Evolutionary conservation across 2,888 invertebrate species (phyloP).

Genomic region (Lasioglossum leucozonium): DNA sequence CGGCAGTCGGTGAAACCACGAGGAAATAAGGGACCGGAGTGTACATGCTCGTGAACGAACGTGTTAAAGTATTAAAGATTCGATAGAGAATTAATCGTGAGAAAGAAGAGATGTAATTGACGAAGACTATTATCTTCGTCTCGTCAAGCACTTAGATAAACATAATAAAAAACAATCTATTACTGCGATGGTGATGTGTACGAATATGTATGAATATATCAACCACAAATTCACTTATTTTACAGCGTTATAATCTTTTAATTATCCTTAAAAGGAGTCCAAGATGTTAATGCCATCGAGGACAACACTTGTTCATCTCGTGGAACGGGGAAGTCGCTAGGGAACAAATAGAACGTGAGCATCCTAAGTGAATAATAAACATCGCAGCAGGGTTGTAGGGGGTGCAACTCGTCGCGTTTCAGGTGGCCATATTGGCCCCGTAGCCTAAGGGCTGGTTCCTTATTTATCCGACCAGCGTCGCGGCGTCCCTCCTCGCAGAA

Average conservation of each 20-base stretch:
- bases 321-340: slow-evolving; percentile 64
- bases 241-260: not conserved
- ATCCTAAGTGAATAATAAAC: slow-evolving; percentile 81
- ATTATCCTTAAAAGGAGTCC: not conserved
- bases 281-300: not conserved
- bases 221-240: not conserved
- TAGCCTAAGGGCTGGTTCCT: slow-evolving; percentile 75
- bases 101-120: not conserved
- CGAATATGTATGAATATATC: too few species aligned
- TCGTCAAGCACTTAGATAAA: not conserved
- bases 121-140: not conserved
- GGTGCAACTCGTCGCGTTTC: slow-evolving; percentile 66
- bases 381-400: slow-evolving; percentile 70
- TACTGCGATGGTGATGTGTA: not conserved
- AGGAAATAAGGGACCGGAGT: not conserved
- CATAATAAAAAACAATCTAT: not conserved
- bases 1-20: not conserved
- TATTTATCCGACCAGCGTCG: slow-evolving; percentile 55
- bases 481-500: slow-evolving; percentile 41
- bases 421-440: slow-evolving; percentile 81
- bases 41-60: not conserved
- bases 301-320: slow-evolving; percentile 32
- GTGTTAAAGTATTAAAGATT: not conserved
- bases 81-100: not conserved
- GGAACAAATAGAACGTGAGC: slow-evolving; percentile 76